These are phyloP conservation scores for Thomomys bottae DNA, from an alignment of 2,113 vertebrate species.

Conservation along the genomic window DNA sequence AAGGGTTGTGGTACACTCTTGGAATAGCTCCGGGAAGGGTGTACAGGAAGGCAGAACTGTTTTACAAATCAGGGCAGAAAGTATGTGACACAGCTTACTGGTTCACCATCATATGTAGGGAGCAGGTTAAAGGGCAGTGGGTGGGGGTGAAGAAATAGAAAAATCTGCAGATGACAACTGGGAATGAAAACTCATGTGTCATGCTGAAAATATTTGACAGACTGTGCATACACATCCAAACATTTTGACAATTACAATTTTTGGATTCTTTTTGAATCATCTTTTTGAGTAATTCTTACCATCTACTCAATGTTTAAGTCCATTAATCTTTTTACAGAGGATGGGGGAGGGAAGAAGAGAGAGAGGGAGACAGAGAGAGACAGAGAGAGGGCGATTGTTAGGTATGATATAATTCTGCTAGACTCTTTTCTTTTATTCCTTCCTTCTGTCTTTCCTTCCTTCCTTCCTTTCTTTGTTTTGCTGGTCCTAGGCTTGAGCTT, in stretches of 20 bases:
- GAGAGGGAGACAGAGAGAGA: no score
- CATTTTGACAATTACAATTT: neutral
- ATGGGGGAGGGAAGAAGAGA: no score
- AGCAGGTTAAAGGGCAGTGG: neutral
- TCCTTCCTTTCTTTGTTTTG: no score
- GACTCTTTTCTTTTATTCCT: no score
- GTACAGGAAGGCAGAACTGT: neutral
- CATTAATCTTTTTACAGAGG: neutral
- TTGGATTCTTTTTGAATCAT: neutral
- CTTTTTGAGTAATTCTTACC: neutral
- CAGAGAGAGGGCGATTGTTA: neutral
- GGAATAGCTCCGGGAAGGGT: neutral
- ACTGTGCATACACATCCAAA: no score
- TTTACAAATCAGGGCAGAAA: no score
- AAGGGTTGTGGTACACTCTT: neutral
- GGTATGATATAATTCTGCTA: no score
- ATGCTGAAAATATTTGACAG: no score
- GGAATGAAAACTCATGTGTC: neutral
- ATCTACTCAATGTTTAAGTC: neutral
- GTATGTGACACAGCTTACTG: neutral
- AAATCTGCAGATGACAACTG: neutral
- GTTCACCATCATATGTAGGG: neutral
- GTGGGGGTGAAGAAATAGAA: neutral
- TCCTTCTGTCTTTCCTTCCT: no score
- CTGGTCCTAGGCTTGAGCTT: no score